Conservation (phyloP, 2,113 vertebrate species). For the Pteropus alecto region DNA sequence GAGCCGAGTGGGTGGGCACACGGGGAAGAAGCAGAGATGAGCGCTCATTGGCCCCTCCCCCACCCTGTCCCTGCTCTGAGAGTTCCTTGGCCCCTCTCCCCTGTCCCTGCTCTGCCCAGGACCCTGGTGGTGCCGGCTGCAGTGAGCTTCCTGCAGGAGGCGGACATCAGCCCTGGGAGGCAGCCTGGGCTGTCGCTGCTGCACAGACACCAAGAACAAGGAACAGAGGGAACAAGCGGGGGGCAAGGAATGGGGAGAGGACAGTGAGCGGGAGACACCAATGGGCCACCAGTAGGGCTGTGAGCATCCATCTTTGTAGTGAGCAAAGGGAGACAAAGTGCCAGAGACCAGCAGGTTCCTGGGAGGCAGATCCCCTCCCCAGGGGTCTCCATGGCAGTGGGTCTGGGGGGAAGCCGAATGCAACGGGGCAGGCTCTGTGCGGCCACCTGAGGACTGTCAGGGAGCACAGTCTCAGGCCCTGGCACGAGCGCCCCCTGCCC, state of each 20-base stretch:
- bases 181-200: background rate
- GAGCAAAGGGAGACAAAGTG: background rate
- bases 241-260: background rate
- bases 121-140: rapidly evolving
- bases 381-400: background rate
- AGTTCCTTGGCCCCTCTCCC: too few relatives aligned
- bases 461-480: background rate
- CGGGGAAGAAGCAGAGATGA: background rate
- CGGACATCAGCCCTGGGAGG: too few relatives aligned
- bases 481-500: rapidly evolving
- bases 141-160: too few relatives aligned
- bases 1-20: background rate
- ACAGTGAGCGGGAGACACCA: background rate
- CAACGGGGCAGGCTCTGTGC: background rate
- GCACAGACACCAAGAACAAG: rapidly evolving
- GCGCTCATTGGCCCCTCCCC: background rate
- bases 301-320: background rate
- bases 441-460: background rate
- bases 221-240: background rate
- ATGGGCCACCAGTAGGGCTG: rapidly evolving
- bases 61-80: too few relatives aligned
- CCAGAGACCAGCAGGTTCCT: background rate
- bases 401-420: background rate
- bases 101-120: background rate
- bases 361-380: rapidly evolving